Conservation (phyloP, 2,888 invertebrate species). For the Drosophila helvetica region DNA sequence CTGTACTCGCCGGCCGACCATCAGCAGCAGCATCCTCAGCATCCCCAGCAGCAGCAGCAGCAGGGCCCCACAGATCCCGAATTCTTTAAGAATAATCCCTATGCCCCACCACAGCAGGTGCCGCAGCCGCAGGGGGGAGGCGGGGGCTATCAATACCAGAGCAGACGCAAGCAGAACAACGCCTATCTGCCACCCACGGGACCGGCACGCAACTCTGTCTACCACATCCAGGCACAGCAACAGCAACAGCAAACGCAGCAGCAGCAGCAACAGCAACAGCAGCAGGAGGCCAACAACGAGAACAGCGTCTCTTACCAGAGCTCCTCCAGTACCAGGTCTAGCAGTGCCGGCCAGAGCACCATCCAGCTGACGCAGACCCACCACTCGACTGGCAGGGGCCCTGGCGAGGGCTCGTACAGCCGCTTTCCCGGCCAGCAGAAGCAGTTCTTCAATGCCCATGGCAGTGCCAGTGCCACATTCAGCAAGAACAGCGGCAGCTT, state of each 20-base stretch:
- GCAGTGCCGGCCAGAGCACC: constrained; percentile 50
- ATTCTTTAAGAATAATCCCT: constrained; percentile 84
- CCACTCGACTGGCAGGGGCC: constrained; percentile 49
- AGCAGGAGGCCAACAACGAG: constrained; percentile 61
- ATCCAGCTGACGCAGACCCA: constrained; percentile 62
- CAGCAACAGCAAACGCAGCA: constrained; percentile 42
- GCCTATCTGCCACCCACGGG: constrained; percentile 82
- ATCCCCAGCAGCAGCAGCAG: constrained; percentile 19
- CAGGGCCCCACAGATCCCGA: constrained; percentile 51
- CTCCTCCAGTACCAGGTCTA: constrained; percentile 45
- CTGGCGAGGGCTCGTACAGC: constrained; percentile 81
- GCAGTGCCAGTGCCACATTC: constrained; percentile 62
- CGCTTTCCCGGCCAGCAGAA: constrained; percentile 64
- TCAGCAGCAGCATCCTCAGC: constrained; percentile 75
- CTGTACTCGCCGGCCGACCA: constrained; percentile 84
- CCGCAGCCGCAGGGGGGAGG: neutral
- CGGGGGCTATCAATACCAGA: constrained; percentile 69
- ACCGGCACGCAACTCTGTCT: constrained; percentile 70
- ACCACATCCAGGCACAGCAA: constrained; percentile 60
- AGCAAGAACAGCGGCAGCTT: constrained; percentile 71
- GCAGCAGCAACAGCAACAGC: constrained; percentile 56
- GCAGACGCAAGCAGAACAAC: constrained; percentile 78
- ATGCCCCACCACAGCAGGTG: constrained; percentile 78
- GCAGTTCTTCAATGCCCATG: constrained; percentile 79
- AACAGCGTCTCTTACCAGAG: constrained; percentile 74